Percentiles rank a stretch among this genome's conserved stretches.
These are phyloP conservation scores for Erpornis zantholeuca DNA, from an alignment of 2,113 vertebrate genomes.

Conservation along the genomic window DNA sequence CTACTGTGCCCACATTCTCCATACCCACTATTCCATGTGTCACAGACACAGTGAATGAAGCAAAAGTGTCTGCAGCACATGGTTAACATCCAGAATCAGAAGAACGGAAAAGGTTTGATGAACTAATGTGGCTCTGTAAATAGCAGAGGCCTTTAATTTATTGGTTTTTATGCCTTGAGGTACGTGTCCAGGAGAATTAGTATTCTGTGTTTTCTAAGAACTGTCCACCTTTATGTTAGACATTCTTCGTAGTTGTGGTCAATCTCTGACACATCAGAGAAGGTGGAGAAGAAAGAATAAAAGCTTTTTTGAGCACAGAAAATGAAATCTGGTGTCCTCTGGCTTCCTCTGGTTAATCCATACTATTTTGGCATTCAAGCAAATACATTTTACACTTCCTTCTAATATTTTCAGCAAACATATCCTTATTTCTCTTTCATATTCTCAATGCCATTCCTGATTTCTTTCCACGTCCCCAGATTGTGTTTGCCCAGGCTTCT, in stretches of 20 bases:
- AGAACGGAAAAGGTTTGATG: neutral
- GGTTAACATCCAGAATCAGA: neutral
- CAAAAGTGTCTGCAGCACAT: neutral
- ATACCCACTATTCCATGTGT: fast-evolving
- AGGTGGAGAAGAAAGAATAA: neutral
- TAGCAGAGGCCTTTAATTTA: neutral
- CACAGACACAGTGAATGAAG: neutral
- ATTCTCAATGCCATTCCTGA: neutral
- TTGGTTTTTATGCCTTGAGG: neutral
- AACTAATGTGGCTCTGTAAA: neutral
- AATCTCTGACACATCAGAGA: neutral
- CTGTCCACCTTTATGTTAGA: neutral
- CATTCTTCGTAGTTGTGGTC: neutral
- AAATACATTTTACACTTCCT: neutral
- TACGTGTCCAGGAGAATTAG: neutral
- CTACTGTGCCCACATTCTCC: neutral
- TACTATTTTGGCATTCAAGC: neutral
- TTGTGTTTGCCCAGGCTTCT: neutral
- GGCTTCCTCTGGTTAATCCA: neutral
- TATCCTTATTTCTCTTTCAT: neutral
- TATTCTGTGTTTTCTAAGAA: neutral
- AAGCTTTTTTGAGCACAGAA: neutral
- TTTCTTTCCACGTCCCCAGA: neutral
- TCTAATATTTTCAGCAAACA: neutral
- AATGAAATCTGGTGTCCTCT: neutral